phyloP scores from a whole-genome alignment of 37 sponge, comb jelly and placozoan species.

The Theonella swinhoei region DNA sequence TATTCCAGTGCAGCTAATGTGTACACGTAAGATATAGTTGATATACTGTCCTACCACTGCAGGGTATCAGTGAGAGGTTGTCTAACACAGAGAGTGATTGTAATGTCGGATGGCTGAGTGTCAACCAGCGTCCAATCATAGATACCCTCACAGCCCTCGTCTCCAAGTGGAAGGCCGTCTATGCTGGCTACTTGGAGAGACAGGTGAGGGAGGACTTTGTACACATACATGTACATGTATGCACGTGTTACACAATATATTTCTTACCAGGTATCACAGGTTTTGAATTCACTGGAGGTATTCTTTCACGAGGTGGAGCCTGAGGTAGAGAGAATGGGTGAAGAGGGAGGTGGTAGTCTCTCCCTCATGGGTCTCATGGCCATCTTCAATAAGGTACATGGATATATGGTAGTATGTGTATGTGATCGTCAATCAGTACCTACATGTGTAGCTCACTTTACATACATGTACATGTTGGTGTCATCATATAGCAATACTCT shows the following conservation, averaged over 20 bases:
- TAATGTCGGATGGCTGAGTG: constrained; percentile 80
- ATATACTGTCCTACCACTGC: too few relatives aligned
- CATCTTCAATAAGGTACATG: constrained; percentile 68
- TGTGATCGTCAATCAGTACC: not conserved
- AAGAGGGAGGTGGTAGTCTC: constrained; percentile 48
- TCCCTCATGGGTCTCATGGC: constrained; percentile 63
- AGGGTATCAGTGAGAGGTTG: constrained; percentile 69
- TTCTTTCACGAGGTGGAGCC: constrained; percentile 82
- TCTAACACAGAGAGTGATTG: constrained; percentile 15
- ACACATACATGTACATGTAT: not conserved
- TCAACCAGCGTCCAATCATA: constrained; percentile 73
- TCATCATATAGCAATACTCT: not conserved
- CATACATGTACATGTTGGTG: not conserved
- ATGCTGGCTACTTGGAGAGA: constrained; percentile 72
- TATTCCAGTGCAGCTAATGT: too few relatives aligned
- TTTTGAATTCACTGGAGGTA: constrained; percentile 56
- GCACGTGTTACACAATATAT: too few relatives aligned
- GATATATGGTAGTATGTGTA: not conserved
- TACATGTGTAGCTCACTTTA: not conserved
- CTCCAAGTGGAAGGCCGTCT: constrained; percentile 78
- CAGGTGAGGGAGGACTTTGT: constrained; percentile 65
- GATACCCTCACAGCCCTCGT: constrained; percentile 71
- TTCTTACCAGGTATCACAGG: constrained; percentile 17
- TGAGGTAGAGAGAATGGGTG: constrained; percentile 72
- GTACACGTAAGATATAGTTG: too few relatives aligned